Percentiles rank a stretch among this genome's conserved stretches.
Conservation (phyloP, 2,113 vertebrate genomes). For the Channa argus region DNA sequence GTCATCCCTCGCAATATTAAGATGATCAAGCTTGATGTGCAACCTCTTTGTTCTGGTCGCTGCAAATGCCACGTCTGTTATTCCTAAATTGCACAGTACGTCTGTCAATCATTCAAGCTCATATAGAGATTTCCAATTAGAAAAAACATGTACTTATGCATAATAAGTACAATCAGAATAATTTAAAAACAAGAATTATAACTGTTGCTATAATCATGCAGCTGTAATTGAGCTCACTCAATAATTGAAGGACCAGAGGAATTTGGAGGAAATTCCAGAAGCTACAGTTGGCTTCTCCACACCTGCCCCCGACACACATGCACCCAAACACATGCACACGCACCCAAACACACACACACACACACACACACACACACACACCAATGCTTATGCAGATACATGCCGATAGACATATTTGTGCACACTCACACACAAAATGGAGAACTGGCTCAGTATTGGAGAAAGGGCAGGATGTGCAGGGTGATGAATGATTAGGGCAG, state of each 20-base stretch:
- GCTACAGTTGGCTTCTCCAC: slow-evolving; percentile 39
- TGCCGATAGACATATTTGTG: neutral
- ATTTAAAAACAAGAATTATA: slow-evolving; percentile 24
- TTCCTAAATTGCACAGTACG: slow-evolving; percentile 1
- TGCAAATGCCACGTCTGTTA: neutral
- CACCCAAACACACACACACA: slow-evolving; percentile 17
- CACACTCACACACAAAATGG: slow-evolving; percentile 30
- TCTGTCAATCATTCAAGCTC: neutral
- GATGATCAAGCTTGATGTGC: slow-evolving; percentile 1
- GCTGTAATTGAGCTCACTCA: slow-evolving; percentile 8
- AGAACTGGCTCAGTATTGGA: slow-evolving; percentile 20
- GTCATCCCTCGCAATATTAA: neutral
- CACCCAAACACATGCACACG: neutral
- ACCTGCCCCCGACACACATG: slow-evolving; percentile 3
- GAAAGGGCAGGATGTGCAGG: slow-evolving; percentile 28
- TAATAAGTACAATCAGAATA: slow-evolving; percentile 19
- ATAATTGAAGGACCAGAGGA: slow-evolving; percentile 35
- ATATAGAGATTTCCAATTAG: neutral
- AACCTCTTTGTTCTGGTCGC: neutral
- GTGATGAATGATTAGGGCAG: slow-evolving; percentile 21
- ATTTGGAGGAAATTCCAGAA: slow-evolving; percentile 66
- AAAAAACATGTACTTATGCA: neutral
- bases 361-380: neutral
- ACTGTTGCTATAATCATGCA: slow-evolving; percentile 21
- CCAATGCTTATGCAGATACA: neutral